Evolutionary conservation across 2,113 vertebrate genomes (phyloP).

Genomic region (Phalacrocorax brasilianus): DNA sequence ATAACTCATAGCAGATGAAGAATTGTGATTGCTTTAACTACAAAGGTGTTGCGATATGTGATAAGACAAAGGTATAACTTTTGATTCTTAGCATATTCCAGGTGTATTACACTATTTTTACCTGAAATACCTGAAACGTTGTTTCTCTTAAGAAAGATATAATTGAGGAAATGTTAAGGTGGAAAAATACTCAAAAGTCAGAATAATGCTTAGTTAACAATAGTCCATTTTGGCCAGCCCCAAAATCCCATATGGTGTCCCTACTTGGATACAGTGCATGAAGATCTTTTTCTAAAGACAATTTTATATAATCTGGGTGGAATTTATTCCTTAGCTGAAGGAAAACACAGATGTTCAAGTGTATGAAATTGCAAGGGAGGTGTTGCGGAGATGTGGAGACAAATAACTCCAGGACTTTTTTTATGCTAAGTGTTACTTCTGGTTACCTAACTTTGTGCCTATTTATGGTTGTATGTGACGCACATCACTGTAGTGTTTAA

Average conservation of each 20-base stretch:
- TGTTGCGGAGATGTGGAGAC: slow-evolving; percentile 68
- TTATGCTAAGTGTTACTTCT: slow-evolving; percentile 50
- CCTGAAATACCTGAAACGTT: background rate
- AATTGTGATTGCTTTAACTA: background rate
- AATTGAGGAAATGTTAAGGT: background rate
- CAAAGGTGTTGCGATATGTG: background rate
- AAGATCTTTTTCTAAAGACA: slow-evolving; percentile 43
- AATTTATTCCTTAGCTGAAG: slow-evolving; percentile 55
- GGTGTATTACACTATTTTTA: background rate
- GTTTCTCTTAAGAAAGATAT: background rate
- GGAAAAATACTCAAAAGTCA: background rate
- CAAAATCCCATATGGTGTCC: slow-evolving; percentile 29
- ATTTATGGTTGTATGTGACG: slow-evolving; percentile 39
- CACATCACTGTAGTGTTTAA: background rate
- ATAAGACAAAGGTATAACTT: background rate
- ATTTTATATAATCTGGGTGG: slow-evolving; percentile 59
- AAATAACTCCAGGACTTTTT: slow-evolving; percentile 57
- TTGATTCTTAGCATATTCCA: background rate
- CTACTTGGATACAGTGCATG: background rate
- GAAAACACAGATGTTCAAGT: slow-evolving; percentile 66
- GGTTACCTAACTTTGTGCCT: slow-evolving; percentile 60
- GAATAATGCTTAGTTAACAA: background rate
- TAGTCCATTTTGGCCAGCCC: background rate
- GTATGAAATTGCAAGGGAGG: slow-evolving; percentile 64
- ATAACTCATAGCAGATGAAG: background rate